Percentiles rank a stretch among this genome's conserved stretches.
phyloP scores from a whole-genome alignment of 2,113 vertebrate genomes.

The Corydoras maculifer region DNA sequence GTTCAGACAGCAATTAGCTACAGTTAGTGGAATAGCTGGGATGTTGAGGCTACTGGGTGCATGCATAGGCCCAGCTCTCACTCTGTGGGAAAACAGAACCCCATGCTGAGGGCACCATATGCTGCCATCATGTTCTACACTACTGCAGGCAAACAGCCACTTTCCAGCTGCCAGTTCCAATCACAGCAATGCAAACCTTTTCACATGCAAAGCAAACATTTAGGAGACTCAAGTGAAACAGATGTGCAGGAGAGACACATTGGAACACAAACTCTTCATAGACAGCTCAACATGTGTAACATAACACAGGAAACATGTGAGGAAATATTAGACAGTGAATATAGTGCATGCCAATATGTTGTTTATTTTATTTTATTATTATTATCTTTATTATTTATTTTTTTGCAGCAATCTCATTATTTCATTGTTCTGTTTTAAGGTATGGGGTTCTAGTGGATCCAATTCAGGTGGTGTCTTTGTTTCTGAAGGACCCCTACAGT shows the following conservation, averaged over 20 bases:
- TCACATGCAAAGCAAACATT: slow-evolving; percentile 22
- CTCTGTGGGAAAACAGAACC: slow-evolving; percentile 28
- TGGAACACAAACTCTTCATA: neutral
- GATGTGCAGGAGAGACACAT: slow-evolving; percentile 8
- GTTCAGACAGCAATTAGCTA: slow-evolving; percentile 3
- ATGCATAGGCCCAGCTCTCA: slow-evolving; percentile 28
- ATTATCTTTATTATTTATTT: neutral
- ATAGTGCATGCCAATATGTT: neutral
- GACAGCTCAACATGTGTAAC: neutral
- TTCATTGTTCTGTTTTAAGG: slow-evolving; percentile 51
- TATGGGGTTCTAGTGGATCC: slow-evolving; percentile 85
- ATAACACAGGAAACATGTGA: neutral
- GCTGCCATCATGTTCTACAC: slow-evolving; percentile 37
- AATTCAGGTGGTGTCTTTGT: slow-evolving; percentile 81
- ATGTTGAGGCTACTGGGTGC: slow-evolving; percentile 29
- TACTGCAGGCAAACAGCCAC: slow-evolving; percentile 29
- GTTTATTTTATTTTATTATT: neutral
- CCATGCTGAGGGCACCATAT: slow-evolving; percentile 47
- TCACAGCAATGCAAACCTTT: slow-evolving; percentile 12
- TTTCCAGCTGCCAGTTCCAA: slow-evolving; percentile 39
- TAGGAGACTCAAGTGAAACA: slow-evolving; percentile 9
- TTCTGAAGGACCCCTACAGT: slow-evolving; percentile 81
- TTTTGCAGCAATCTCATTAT: neutral
- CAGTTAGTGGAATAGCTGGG: slow-evolving; percentile 4
- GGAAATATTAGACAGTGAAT: neutral